These are phyloP conservation scores for Caligus rogercresseyi DNA, from an alignment of 1,140 invertebrate species.

Conservation along the genomic window DNA sequence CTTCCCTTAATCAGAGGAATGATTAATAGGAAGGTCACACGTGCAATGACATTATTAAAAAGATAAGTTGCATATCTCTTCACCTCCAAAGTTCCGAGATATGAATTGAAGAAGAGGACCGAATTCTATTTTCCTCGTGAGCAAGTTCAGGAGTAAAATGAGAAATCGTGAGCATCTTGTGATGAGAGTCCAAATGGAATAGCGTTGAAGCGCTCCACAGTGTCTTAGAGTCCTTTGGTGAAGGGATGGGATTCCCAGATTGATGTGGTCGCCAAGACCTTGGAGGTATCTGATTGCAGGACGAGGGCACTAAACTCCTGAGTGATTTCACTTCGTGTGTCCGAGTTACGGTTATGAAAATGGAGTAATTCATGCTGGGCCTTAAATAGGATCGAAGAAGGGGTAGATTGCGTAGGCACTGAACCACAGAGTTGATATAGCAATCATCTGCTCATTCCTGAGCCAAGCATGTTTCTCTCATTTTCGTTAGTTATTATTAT, in stretches of 20 bases:
- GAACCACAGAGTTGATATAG: background rate
- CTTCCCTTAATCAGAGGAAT: background rate
- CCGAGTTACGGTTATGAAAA: background rate
- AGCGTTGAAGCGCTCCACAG: too few species aligned
- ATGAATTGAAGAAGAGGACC: background rate
- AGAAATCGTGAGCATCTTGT: too few species aligned
- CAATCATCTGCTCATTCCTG: background rate
- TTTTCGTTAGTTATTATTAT: too few species aligned
- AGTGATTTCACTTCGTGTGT: background rate
- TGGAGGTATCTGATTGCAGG: background rate
- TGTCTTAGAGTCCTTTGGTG: too few species aligned
- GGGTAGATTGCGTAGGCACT: background rate
- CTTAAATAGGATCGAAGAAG: background rate
- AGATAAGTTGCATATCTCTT: background rate
- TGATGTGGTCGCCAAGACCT: background rate
- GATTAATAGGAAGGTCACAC: background rate
- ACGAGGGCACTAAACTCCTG: background rate
- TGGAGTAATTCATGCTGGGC: background rate
- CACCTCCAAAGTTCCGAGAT: too few species aligned
- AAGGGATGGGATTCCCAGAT: background rate
- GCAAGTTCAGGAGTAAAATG: too few species aligned
- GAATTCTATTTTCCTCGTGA: background rate
- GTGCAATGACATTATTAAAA: background rate
- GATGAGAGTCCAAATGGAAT: too few species aligned
- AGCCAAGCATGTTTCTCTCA: too few species aligned